These are phyloP conservation scores for Synanthedon vespiformis DNA, from an alignment of 2,888 invertebrate species.

Conservation along the genomic window DNA sequence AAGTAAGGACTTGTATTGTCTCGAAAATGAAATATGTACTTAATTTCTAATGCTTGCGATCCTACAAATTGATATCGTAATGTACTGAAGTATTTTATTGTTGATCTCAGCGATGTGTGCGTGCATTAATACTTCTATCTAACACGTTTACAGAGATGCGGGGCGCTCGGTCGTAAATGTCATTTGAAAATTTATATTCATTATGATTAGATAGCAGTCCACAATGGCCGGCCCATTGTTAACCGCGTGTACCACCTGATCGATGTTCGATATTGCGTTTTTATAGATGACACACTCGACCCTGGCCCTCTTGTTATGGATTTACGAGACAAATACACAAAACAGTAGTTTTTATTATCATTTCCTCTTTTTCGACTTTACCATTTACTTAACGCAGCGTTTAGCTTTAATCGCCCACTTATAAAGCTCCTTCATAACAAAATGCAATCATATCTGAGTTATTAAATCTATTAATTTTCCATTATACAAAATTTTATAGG, in stretches of 20 bases:
- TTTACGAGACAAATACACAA: constrained; percentile 31
- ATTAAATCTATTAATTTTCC: too few relatives aligned
- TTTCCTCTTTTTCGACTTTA: constrained; percentile 36
- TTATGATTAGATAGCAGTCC: constrained; percentile 66
- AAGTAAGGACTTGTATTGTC: too few relatives aligned
- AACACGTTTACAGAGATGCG: constrained; percentile 56
- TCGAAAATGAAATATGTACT: too few relatives aligned
- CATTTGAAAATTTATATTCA: constrained; percentile 70
- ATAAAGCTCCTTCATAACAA: constrained; percentile 22
- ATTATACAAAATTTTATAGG: too few relatives aligned
- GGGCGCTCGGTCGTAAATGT: constrained; percentile 65
- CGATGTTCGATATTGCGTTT: constrained; percentile 61
- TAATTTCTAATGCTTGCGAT: constrained; percentile 32
- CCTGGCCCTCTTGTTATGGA: constrained; percentile 22
- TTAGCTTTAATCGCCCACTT: constrained; percentile 27
- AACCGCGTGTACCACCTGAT: constrained; percentile 50
- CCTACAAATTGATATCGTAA: constrained; percentile 46
- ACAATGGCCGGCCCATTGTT: constrained; percentile 61
- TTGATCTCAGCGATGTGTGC: constrained; percentile 35
- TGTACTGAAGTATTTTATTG: constrained; percentile 35
- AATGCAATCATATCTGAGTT: constrained; percentile 7
- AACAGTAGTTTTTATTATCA: constrained; percentile 42
- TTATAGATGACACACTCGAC: constrained; percentile 41
- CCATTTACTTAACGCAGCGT: constrained; percentile 3
- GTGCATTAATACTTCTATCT: constrained; percentile 49